Base-by-base conservation (phyloP, 2,888 invertebrate genomes). In the Epistrophella euchroma region DNA sequence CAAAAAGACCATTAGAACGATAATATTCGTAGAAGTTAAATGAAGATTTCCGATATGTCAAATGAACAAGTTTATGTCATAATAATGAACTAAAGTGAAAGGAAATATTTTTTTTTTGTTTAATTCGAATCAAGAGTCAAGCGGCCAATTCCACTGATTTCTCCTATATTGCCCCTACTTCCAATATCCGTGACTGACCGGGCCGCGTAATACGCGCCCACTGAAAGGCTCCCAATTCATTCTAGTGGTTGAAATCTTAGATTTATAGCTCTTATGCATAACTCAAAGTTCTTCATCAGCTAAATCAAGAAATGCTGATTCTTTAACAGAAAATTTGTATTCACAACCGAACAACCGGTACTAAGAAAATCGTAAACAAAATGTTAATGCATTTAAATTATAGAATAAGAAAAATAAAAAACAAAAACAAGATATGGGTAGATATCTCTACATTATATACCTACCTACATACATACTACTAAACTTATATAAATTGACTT, bases 281-380 rank as follows among this genome's bases (percentile, higher is more conserved):
- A 58, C 73, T 70, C 64, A 47, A 62, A 76, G 60, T 76, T 52
- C 64, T 28, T 43, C 64, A 28, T 28, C 45, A 47, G n/a, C 72
- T 25, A 52, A 70, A 40, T 62, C 68, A 70, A 73, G 47, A 81
- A 77, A 71, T 75, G 68, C 78, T 78, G 68, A 74, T 82, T 64
- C 78, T 75, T 82, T 66, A 75, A 78, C 56, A 75, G 32, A 82
- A 82, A 86, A 87, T 87, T 83, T 87, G 87, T 87, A 87, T 87
- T 87, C 87, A 87, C 78, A 87, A 87, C 74, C 82, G 25, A 72
- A 83, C 87, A 87, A 87, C 87, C 87, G 87, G 87, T 87, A 87
- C 87, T 87, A 82, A 87, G 82, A 87, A 87, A 82, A 82, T 82
- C 87, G 87, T 87, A 87, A 87, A 87, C 87, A 87, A 87, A 87